phyloP scores from a whole-genome alignment of 2,797 vertebrate species.

The Scleropages formosus region DNA sequence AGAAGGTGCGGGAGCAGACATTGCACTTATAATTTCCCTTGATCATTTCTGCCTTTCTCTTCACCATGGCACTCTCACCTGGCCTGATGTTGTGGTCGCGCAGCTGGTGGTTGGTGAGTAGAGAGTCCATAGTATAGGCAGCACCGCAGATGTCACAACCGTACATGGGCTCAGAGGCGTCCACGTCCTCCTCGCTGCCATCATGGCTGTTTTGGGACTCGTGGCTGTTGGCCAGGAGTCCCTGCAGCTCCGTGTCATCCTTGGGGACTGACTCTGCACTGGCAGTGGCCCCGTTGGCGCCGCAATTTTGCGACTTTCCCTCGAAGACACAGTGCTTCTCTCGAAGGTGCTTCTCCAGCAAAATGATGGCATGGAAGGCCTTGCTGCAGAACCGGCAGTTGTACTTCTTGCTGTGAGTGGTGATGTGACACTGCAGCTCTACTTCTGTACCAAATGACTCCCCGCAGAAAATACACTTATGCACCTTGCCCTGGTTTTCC shows the following conservation, averaged over 20 bases:
- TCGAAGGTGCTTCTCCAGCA: slow-evolving; percentile 92
- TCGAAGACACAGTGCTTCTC: slow-evolving; percentile 98
- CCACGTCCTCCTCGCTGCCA: slow-evolving; percentile 92
- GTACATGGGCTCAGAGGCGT: slow-evolving; percentile 92
- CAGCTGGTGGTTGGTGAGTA: slow-evolving; percentile 95
- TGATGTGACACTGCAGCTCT: slow-evolving; percentile 97
- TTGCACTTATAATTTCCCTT: slow-evolving; percentile 99
- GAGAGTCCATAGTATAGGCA: slow-evolving; percentile 97
- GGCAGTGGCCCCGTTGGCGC: slow-evolving; percentile 81
- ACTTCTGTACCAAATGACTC: slow-evolving; percentile 96
- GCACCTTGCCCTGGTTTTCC: slow-evolving; percentile 90
- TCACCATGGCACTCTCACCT: slow-evolving; percentile 90
- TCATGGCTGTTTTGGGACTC: slow-evolving; percentile 90
- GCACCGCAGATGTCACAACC: slow-evolving; percentile 96
- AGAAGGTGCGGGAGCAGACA: slow-evolving; percentile 97
- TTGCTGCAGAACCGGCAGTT: slow-evolving; percentile 99
- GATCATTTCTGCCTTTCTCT: slow-evolving; percentile 95
- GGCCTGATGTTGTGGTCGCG: slow-evolving; percentile 97
- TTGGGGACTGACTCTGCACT: slow-evolving; percentile 81
- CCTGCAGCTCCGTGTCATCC: slow-evolving; percentile 88
- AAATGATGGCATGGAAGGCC: slow-evolving; percentile 92
- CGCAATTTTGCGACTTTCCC: slow-evolving; percentile 88
- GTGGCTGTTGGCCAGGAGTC: slow-evolving; percentile 88
- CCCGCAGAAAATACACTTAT: slow-evolving; percentile 96
- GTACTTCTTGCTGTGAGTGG: slow-evolving; percentile 97